Base-by-base conservation (phyloP, 1,140 invertebrate species). In the Sarcophaga bullata region DNA sequence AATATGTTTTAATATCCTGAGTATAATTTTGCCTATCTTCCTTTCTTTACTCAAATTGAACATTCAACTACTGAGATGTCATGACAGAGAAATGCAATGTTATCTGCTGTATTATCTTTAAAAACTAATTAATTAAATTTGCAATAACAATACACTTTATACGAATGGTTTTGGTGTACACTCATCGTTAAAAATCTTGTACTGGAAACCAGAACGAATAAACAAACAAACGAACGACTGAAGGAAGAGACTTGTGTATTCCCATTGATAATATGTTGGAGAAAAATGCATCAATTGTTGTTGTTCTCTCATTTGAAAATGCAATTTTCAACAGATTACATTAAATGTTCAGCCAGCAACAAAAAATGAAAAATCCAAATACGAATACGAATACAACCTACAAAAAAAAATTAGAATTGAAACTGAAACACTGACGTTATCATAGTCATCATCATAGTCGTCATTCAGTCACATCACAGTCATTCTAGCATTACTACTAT, bases 281-380 rank as follows among this genome's bases (percentile, higher is more conserved):
- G 62, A 68, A 68, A 68, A 68, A 68, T 68, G 62, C 62, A 68
- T 68, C 62, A 68, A 68, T 68, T 68, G 62, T 68, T 68, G 62
- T 68, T 68, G 62, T 68, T 68, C 62, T 68, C 62, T 68, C 62
- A 68, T 68, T 68, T 68, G 62, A 68, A 68, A 68, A 68, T 68
- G 62, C 62, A 68, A 68, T 68, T 68, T 68, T 68, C 62, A 25
- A 68, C 62, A 68, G 62, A 68, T 68, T 68, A 68, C 62, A 68
- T 68, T 68, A 68, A 68, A 68, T 68, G 62, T 68, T 68, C n/a
- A 68, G 19, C 8, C 62, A 68, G 19, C 54, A 58, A 58, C 54
- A 58, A 15, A 58, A 68, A 68, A n/a, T 11, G n/a, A 68, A 68
- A 68, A 68, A 68, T 10, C 62, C 62, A 19, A 25, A 8, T 68